phyloP scores from a whole-genome alignment of 1,140 invertebrate species.

The Ylistrum balloti region DNA sequence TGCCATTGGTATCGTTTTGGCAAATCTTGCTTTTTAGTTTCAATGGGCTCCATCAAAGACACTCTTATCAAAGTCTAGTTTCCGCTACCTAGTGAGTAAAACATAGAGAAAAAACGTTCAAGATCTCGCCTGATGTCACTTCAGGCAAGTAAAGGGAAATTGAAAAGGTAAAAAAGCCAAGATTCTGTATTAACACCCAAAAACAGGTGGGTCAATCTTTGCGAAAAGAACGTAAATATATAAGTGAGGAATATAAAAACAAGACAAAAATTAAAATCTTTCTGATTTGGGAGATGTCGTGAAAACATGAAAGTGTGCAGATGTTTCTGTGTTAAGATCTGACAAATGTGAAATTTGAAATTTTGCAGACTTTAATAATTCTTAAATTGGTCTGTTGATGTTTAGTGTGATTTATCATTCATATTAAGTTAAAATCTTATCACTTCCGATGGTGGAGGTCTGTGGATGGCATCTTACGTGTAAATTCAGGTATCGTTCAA shows the following conservation, averaged over 20 bases:
- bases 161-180: conserved; percentile 28
- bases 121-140: conserved; percentile 5
- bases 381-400: conserved; percentile 26
- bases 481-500: conserved; percentile 34
- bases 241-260: not conserved
- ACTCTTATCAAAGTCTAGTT: conserved; percentile 9
- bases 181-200: conserved; percentile 17
- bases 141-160: conserved; percentile 11
- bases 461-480: conserved; percentile 15
- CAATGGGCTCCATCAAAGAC: conserved; percentile 29
- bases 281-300: conserved; percentile 9
- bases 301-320: conserved; percentile 38
- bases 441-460: not conserved
- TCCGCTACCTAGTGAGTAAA: conserved; percentile 6
- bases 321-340: not conserved
- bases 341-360: conserved; percentile 35
- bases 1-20: conserved; percentile 25
- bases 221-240: not conserved
- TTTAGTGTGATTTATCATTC: not conserved
- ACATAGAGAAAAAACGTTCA: not conserved
- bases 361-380: conserved; percentile 40
- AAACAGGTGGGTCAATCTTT: conserved; percentile 6
- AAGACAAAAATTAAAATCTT: conserved; percentile 20
- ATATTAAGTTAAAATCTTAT: conserved; percentile 23
- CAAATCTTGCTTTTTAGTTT: conserved; percentile 40